phyloP scores from a whole-genome alignment of 2,888 invertebrate genomes.

The Xylota sylvarum region DNA sequence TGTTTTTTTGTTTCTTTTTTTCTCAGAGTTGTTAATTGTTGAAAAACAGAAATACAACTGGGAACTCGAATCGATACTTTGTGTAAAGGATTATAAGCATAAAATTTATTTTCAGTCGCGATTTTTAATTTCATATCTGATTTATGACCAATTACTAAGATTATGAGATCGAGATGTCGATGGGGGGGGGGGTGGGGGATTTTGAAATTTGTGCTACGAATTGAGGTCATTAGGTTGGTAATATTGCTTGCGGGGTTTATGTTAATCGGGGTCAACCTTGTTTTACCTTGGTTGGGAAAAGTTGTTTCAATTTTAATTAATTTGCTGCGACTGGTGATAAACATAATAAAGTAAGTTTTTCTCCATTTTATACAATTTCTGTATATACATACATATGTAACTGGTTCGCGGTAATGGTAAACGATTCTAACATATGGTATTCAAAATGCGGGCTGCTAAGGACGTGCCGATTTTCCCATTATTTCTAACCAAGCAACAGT shows the following conservation, averaged over 20 bases:
- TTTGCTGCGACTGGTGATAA: too few relatives aligned
- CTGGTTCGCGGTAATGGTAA: too few relatives aligned
- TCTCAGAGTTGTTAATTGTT: slow-evolving; percentile 40
- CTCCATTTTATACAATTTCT: too few relatives aligned
- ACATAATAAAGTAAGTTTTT: too few relatives aligned
- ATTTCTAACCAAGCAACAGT: too few relatives aligned
- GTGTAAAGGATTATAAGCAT: slow-evolving; percentile 26
- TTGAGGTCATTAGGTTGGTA: neutral
- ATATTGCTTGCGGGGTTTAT: neutral
- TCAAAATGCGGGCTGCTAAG: too few relatives aligned
- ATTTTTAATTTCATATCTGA: slow-evolving; percentile 10
- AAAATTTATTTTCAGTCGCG: slow-evolving; percentile 2
- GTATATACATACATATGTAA: too few relatives aligned
- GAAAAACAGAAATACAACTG: slow-evolving; percentile 22
- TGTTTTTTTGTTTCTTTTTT: slow-evolving; percentile 30
- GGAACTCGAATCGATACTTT: slow-evolving; percentile 22
- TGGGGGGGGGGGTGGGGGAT: neutral
- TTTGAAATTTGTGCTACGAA: neutral
- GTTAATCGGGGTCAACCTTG: neutral
- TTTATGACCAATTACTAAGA: neutral
- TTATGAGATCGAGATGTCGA: neutral
- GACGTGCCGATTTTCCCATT: too few relatives aligned
- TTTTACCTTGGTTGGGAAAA: too few relatives aligned
- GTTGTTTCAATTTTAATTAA: too few relatives aligned
- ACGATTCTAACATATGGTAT: too few relatives aligned